A percentile compares a stretch with the other conserved stretches of the same genome.
Evolutionary conservation across 2,888 invertebrate genomes (phyloP).

Genomic region (Fissipunctia ypsillon): DNA sequence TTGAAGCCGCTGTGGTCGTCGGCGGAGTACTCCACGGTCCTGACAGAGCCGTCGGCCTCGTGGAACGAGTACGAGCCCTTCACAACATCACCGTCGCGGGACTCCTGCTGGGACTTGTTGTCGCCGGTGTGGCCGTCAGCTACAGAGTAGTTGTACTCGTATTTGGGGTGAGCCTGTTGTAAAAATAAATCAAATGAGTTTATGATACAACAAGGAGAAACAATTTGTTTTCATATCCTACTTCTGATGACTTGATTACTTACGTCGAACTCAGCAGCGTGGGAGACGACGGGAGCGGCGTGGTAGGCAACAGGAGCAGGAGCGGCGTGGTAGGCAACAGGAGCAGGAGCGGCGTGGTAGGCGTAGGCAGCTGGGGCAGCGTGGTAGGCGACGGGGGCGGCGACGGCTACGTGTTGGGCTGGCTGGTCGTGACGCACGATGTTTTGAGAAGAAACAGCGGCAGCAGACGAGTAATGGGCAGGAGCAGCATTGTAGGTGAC

Average conservation of each 20-base stretch:
- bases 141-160: constrained; percentile 63
- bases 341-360: constrained; percentile 46
- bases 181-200: not conserved
- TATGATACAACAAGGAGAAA: not conserved
- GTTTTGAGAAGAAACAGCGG: constrained; percentile 79
- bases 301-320: constrained; percentile 62
- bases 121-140: constrained; percentile 85
- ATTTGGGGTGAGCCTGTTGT: constrained; percentile 63
- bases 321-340: constrained; percentile 64
- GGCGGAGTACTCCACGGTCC: constrained; percentile 82
- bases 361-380: constrained; percentile 39
- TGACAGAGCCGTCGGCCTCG: constrained; percentile 82
- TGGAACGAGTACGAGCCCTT: constrained; percentile 80
- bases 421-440: constrained; percentile 79
- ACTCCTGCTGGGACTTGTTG: constrained; percentile 81
- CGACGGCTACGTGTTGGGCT: constrained; percentile 61
- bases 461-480: constrained; percentile 74
- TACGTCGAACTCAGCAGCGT: constrained; percentile 46
- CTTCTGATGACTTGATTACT: too few species aligned
- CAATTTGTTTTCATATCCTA: too few species aligned
- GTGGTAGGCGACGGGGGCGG: constrained; percentile 57
- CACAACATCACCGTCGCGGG: constrained; percentile 80
- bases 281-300: constrained; percentile 70
- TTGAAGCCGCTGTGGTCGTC: constrained; percentile 80
- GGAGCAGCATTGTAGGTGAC: constrained; percentile 84